Evolutionary conservation across 2,888 invertebrate species (phyloP).

Genomic region (Synanthedon formicaeformis): DNA sequence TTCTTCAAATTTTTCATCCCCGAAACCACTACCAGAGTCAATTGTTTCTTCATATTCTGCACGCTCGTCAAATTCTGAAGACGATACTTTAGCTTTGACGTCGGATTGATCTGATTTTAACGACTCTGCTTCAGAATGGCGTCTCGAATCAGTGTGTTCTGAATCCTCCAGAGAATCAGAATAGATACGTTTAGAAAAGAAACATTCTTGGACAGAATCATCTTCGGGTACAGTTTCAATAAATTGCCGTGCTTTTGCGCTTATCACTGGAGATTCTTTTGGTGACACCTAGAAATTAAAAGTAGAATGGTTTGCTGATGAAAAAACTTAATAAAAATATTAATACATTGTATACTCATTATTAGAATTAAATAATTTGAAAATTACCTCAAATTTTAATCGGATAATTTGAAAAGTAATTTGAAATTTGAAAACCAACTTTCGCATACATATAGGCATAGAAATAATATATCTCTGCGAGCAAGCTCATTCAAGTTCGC

Average conservation of each 20-base stretch:
- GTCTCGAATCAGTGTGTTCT: conserved; percentile 60
- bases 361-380: too few relatives aligned
- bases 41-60: conserved; percentile 61
- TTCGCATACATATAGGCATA: not conserved
- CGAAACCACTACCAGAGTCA: conserved; percentile 64
- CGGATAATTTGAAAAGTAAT: too few relatives aligned
- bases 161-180: conserved; percentile 67
- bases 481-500: too few relatives aligned
- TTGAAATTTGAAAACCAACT: not conserved
- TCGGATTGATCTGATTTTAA: conserved; percentile 66
- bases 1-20: conserved; percentile 64
- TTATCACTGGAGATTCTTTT: conserved; percentile 63
- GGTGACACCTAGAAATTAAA: conserved; percentile 28
- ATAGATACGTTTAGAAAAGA: conserved; percentile 66
- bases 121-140: conserved; percentile 65
- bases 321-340: conserved; percentile 4
- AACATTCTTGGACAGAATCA: conserved; percentile 66
- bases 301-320: not conserved
- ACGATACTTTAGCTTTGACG: conserved; percentile 56
- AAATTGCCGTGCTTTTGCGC: conserved; percentile 65
- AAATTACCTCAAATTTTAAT: too few relatives aligned
- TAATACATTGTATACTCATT: too few relatives aligned
- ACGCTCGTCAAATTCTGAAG: conserved; percentile 63
- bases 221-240: conserved; percentile 69
- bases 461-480: too few relatives aligned